Evolutionary conservation across 2,113 vertebrate genomes (phyloP).

Genomic region (Brachirus orientalis): DNA sequence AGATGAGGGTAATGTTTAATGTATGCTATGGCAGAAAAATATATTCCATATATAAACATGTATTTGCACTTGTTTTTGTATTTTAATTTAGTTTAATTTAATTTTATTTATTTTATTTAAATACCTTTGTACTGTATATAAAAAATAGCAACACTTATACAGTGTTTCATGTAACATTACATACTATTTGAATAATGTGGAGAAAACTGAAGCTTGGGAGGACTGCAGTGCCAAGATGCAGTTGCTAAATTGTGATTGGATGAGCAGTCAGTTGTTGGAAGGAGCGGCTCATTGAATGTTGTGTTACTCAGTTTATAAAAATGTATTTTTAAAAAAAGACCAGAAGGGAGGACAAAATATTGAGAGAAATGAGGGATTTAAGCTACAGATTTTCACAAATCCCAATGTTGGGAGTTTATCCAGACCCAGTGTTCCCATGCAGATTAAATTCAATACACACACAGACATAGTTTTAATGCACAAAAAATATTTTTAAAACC

Average conservation of each 20-base stretch:
- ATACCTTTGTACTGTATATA: no score
- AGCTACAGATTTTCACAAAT: conserved; percentile 71
- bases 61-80: no score
- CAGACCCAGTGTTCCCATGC: conserved; percentile 62
- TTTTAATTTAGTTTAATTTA: no score
- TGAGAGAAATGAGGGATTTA: conserved; percentile 32
- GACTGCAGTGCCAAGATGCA: not conserved
- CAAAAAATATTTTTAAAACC: conserved; percentile 31
- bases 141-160: no score
- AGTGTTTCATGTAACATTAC: no score
- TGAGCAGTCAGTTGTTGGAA: not conserved
- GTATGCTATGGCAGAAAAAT: no score
- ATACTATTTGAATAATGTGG: not conserved
- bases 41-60: no score
- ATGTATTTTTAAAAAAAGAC: not conserved
- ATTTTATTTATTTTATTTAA: no score
- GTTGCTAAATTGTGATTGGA: conserved; percentile 6
- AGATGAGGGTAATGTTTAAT: no score
- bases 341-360: conserved; percentile 16
- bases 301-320: conserved; percentile 19
- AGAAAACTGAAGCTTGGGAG: not conserved
- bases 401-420: conserved; percentile 63
- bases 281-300: not conserved
- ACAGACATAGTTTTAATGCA: conserved; percentile 18
- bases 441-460: conserved; percentile 60